Conservation (phyloP, 2,113 vertebrate species). For the Barnardius zonarius region DNA sequence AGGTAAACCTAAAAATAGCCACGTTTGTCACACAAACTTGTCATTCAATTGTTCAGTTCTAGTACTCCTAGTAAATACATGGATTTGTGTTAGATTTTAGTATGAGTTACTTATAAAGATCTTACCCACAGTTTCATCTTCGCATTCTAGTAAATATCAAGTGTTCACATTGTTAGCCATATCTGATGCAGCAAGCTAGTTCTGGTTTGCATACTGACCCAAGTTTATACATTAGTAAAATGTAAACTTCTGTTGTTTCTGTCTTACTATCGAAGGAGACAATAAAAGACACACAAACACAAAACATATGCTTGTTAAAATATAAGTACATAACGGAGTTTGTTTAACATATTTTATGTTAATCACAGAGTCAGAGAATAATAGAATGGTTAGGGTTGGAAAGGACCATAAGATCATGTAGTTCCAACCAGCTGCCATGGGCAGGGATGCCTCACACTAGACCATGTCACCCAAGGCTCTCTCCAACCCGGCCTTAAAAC, state of each 20-base stretch:
- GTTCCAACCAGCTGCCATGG: too few species aligned
- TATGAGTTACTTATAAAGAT: background rate
- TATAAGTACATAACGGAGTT: background rate
- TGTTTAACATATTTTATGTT: background rate
- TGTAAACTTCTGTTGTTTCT: background rate
- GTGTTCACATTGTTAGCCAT: background rate
- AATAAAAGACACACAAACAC: background rate
- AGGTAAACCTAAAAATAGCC: background rate
- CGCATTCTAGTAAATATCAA: background rate
- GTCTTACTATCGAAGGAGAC: background rate
- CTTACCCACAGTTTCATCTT: background rate
- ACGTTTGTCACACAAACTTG: background rate
- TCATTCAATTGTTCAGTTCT: background rate
- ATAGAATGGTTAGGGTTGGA: too few species aligned
- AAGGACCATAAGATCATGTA: too few species aligned
- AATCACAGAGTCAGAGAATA: background rate
- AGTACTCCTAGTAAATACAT: background rate
- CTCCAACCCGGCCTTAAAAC: too few species aligned
- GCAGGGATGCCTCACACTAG: too few species aligned
- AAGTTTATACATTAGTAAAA: background rate
- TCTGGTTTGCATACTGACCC: background rate
- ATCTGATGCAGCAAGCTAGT: background rate
- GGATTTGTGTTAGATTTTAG: background rate
- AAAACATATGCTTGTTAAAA: background rate
- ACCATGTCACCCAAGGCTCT: too few species aligned